Base-by-base conservation (phyloP, 2,113 vertebrate species). In the Bujurquina vittata region DNA sequence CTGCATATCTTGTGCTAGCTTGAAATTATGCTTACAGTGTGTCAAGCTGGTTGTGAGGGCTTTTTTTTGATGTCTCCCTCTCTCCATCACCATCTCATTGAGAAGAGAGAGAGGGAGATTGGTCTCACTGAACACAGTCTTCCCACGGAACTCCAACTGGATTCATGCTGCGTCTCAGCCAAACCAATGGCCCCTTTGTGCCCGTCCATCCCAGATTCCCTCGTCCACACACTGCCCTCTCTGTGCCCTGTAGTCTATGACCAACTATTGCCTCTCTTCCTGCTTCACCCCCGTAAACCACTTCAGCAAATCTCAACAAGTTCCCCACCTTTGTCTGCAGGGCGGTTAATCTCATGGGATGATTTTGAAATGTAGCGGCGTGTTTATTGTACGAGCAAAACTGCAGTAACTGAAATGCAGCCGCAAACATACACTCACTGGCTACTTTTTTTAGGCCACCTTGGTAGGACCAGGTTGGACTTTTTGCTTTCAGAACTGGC, bases 151-250 rank as follows among this genome's bases (percentile, higher is more conserved):
- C 88, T 84, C 83, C 65, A 26, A 90, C 84, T 85, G 83, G 84
- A 90, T 87, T 88, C 91, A 89, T 49, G 84, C 92, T 90, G 87
- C 62, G 79, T 87, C 90, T 88, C 75, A 20, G 73, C 46, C 90
- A 86, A 91, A 91, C 81, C 90, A 92, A 93, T 88, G 84, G 88
- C 88, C 86, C 88, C 87, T 92, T 93, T 92, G 88, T 72, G 46
- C 46, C 86, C 7, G 72, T 90, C 89, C 86, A 85, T 89, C 87
- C 77, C 74, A 84, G 80, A 77, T 84, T 83, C 76, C 84, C 81
- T 91, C 75, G 82, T 43, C 73, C 58, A 84, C 72, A 92, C 91
- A 92, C 88, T 94, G 84, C 83, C 81, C 92, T 86, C 88, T 91
- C 91, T 93, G 91, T 93, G 84, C 81, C 67, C 67, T 52, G 7